Evolutionary conservation across 2,888 invertebrate species (phyloP).

Genomic region (Yponomeuta malinellus): DNA sequence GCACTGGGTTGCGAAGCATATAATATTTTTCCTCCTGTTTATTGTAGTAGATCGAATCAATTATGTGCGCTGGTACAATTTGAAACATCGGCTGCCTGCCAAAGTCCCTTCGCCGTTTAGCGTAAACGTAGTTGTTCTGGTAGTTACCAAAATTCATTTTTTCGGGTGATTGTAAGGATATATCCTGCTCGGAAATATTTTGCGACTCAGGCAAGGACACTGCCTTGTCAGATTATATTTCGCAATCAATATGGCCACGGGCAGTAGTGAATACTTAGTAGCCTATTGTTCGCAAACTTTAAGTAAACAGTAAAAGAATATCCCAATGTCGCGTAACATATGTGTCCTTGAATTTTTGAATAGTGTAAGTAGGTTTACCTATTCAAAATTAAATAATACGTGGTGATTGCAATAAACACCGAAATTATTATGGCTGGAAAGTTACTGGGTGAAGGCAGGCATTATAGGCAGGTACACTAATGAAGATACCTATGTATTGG

Average conservation of each 20-base stretch:
- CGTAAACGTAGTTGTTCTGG: constrained; percentile 42
- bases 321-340: constrained; percentile 32
- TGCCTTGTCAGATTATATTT: constrained; percentile 9
- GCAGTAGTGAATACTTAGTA: background rate
- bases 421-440: background rate
- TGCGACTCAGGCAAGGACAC: background rate
- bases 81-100: constrained; percentile 70
- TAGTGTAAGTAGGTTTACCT: background rate
- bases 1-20: constrained; percentile 68
- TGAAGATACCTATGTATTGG: background rate
- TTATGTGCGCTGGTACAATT: constrained; percentile 49
- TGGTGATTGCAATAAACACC: background rate
- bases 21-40: constrained; percentile 54
- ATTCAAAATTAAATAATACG: background rate
- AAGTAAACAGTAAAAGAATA: background rate
- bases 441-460: background rate
- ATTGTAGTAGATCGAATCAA: constrained; percentile 60
- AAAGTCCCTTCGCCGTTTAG: constrained; percentile 64
- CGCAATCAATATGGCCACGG: constrained; percentile 3
- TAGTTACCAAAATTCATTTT: background rate
- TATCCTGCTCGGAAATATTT: background rate
- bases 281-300: background rate
- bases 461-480: background rate
- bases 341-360: constrained; percentile 44
- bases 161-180: background rate